Percentiles rank a stretch among this genome's conserved stretches.
Conservation (phyloP, 2,888 invertebrate species). For the Amphimallon solstitiale region DNA sequence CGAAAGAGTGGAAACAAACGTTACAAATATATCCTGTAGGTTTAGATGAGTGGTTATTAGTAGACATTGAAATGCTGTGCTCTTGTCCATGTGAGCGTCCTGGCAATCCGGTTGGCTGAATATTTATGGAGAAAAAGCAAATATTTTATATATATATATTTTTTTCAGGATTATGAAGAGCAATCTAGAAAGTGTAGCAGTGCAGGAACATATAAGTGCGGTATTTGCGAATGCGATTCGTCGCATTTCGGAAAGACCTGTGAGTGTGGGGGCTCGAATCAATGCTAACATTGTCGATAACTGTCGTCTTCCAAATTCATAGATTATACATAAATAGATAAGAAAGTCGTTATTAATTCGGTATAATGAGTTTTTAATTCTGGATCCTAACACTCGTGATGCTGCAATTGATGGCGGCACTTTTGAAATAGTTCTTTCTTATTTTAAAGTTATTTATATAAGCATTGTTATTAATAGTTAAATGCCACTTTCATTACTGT, state of each 20-base stretch:
- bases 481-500: too few species aligned
- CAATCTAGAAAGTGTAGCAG: conserved; percentile 76
- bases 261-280: conserved; percentile 73
- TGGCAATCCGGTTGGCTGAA: conserved; percentile 63
- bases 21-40: conserved; percentile 95
- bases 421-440: too few species aligned
- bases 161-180: conserved; percentile 69
- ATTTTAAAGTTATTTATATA: too few species aligned
- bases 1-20: conserved; percentile 81
- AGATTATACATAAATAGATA: too few species aligned
- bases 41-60: conserved; percentile 86
- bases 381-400: too few species aligned
- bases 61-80: conserved; percentile 93
- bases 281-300: conserved; percentile 58
- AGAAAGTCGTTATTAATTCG: too few species aligned
- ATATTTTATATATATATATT: background rate
- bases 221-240: conserved; percentile 86
- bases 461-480: too few species aligned
- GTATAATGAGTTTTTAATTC: too few species aligned
- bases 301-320: conserved; percentile 77
- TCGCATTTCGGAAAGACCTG: conserved; percentile 87
- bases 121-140: background rate
- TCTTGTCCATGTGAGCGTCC: conserved; percentile 92
- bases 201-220: conserved; percentile 87
- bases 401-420: too few species aligned